These are phyloP conservation scores for Eulemur albifrons DNA, from an alignment of 2,797 vertebrate species.

Conservation along the genomic window DNA sequence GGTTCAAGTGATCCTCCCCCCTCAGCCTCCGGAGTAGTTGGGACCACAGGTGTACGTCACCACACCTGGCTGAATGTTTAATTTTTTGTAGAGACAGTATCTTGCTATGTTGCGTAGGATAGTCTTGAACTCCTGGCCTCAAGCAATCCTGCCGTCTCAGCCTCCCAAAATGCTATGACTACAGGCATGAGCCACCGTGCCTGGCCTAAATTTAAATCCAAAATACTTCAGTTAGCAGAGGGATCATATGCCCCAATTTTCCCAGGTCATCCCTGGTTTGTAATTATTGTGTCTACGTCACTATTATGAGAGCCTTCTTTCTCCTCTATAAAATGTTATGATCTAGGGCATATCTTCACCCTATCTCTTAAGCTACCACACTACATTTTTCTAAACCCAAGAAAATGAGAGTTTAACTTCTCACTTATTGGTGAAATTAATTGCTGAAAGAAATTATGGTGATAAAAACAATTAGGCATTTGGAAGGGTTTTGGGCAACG, in stretches of 20 bases:
- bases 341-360: neutral
- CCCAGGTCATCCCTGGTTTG: neutral
- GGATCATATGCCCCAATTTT: neutral
- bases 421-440: neutral
- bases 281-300: neutral
- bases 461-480: neutral
- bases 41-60: no score
- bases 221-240: slow-evolving; percentile 3
- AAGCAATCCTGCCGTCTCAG: no score
- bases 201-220: neutral
- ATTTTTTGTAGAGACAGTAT: no score
- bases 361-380: neutral
- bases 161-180: no score
- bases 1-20: no score
- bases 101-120: no score
- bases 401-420: slow-evolving; percentile 1
- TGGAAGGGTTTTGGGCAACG: neutral
- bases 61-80: no score
- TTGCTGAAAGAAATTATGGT: neutral
- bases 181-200: no score
- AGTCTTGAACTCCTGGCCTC: no score
- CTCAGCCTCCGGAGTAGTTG: no score
- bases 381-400: neutral
- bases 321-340: neutral
- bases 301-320: neutral